These are phyloP conservation scores for Sternarchorhynchus goeldii DNA, from an alignment of 2,797 vertebrate species.

Conservation along the genomic window DNA sequence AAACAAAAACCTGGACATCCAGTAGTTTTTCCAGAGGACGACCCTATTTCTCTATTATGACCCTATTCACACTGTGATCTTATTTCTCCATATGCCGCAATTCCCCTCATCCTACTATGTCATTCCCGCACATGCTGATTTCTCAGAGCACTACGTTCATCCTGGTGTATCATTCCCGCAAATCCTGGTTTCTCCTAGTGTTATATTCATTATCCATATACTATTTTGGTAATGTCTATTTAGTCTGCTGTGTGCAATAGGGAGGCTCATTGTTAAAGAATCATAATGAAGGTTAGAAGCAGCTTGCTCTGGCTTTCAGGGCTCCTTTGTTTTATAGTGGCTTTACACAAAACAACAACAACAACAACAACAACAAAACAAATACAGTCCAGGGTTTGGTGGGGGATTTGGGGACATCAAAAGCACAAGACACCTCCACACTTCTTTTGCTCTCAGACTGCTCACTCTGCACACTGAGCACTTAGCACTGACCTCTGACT, in stretches of 20 bases:
- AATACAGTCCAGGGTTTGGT: background rate
- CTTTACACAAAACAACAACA: background rate
- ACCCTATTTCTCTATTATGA: conserved; percentile 5
- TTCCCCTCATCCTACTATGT: conserved; percentile 47
- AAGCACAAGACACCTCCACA: conserved; percentile 25
- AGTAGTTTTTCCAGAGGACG: conserved; percentile 45
- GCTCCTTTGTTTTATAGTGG: conserved; percentile 2
- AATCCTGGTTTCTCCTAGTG: no score
- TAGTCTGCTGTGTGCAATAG: background rate
- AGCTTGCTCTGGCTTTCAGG: background rate
- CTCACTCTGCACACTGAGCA: conserved; percentile 33
- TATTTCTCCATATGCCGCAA: conserved; percentile 40
- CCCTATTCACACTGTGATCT: conserved; percentile 36
- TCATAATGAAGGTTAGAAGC: background rate
- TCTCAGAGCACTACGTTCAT: conserved; percentile 8
- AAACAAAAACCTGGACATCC: conserved; percentile 27
- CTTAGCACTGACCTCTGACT: conserved; percentile 12
- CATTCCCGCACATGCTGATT: conserved; percentile 13
- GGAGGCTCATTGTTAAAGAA: background rate
- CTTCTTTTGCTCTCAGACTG: conserved; percentile 22
- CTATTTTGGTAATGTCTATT: background rate
- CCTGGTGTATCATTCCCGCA: no score
- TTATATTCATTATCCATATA: background rate
- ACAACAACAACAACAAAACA: background rate
- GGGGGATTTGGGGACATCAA: conserved; percentile 5